Evolutionary conservation across 1,140 invertebrate genomes (phyloP), one percentile per base, ranked within the genome.

Genomic region (Diachasma alloeum): DNA sequence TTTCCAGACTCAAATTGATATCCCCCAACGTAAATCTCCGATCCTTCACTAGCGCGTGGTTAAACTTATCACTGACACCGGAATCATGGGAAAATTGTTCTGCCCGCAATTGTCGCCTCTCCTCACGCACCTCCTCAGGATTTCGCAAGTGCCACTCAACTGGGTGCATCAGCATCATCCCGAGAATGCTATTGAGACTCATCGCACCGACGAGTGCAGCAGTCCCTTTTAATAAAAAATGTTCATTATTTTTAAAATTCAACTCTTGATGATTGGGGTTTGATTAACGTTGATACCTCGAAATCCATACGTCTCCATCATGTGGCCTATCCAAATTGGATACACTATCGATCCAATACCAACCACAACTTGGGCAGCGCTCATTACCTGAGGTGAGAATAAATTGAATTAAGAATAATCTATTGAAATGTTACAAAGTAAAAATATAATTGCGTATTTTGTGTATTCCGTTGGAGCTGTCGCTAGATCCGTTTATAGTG

Each of bases 121-220:
- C 81, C 8, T 78, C 79, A 0, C 72, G 78, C 11, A 84, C 78
- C 0, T 81, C 77, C 59, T 77, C 36, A 39, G 73, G 76, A 46
- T 81, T 81, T 70, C n/a, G 80, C 0, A 75, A 26, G 69, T 89
- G 87, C 86, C 86, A 87, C n/a, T 88, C 82, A 0, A 87, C 83
- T 9, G 89, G 89, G 75, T 88, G 86, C 88, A 90, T 88, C 78
- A 89, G 59, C 24, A 83, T 81, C 88, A 90, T 89, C 10, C 85
- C 88, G 0, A 81, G 78, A 72, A 89, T 85, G 46, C 84, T 83
- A 74, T 90, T 82, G 46, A 88, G 80, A 68, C 88, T 88, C 69
- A 89, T 44, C 26, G 83, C 89, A n/a, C 87, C 89, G 46, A 83
- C 83, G 71, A 90, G 81, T 42, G 83, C 82, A 17, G 84, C 83